phyloP scores from a whole-genome alignment of 1,140 invertebrate species.

The Micrasema longulum region DNA sequence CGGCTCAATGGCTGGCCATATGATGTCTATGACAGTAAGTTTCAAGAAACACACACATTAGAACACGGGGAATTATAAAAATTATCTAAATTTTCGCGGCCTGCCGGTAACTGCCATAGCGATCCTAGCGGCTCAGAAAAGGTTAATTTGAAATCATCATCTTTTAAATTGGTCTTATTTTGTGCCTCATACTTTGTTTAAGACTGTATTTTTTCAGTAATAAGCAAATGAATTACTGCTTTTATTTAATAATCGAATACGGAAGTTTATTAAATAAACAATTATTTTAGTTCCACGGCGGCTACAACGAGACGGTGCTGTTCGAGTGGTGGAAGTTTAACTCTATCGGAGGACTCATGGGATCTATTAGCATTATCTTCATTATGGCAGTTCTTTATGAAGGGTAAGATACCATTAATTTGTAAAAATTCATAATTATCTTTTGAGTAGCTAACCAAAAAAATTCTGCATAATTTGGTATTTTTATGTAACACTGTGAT shows the following conservation, averaged over 20 bases:
- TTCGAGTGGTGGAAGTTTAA: conserved; percentile 85
- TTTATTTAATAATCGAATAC: not conserved
- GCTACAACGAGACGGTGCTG: conserved; percentile 79
- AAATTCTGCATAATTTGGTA: no score
- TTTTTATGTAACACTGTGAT: not conserved
- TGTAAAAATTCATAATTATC: not conserved
- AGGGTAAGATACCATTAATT: conserved; percentile 67
- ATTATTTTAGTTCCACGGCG: conserved; percentile 83
- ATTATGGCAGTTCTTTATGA: conserved; percentile 92
- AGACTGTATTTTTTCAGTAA: not conserved
- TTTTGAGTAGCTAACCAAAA: not conserved
- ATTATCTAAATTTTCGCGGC: not conserved
- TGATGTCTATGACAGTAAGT: conserved; percentile 46
- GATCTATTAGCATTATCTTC: conserved; percentile 88
- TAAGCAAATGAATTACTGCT: not conserved
- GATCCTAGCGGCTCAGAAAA: not conserved
- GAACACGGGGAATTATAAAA: not conserved
- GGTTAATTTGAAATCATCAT: not conserved
- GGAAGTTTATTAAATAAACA: not conserved
- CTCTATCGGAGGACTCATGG: conserved; percentile 79
- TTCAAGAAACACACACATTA: not conserved
- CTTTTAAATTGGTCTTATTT: not conserved
- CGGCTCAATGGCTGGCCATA: not conserved
- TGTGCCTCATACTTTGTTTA: not conserved
- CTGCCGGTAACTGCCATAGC: not conserved